A percentile compares a stretch with the other conserved stretches of the same genome.
Evolutionary conservation across 2,797 vertebrate genomes (phyloP).

Genomic region (Tinamus major): DNA sequence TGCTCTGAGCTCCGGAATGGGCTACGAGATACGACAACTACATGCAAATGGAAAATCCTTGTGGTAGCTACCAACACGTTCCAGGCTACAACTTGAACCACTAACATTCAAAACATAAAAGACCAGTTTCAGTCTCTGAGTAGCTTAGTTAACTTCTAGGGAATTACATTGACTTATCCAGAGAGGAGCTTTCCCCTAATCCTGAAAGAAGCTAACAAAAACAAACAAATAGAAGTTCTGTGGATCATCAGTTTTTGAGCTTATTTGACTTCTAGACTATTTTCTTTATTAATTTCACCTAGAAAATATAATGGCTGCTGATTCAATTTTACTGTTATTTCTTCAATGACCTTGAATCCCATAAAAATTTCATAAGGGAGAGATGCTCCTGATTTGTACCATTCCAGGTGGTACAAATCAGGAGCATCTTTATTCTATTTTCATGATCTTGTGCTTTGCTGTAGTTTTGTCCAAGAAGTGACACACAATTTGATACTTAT

Average conservation of each 20-base stretch:
- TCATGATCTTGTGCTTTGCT: background rate
- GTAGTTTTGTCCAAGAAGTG: constrained; percentile 21
- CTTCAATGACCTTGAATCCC: constrained; percentile 27
- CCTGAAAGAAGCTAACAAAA: background rate
- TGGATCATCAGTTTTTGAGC: background rate
- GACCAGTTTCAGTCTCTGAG: background rate
- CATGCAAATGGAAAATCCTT: constrained; percentile 35
- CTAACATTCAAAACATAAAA: background rate
- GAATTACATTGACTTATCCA: background rate
- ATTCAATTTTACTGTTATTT: constrained; percentile 65
- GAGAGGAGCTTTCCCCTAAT: background rate
- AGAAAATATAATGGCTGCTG: constrained; percentile 50
- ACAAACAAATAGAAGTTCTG: background rate
- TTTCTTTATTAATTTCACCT: constrained; percentile 51
- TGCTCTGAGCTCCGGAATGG: background rate
- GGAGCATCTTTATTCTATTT: background rate
- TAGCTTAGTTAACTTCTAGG: background rate
- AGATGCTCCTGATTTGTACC: background rate
- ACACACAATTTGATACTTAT: background rate
- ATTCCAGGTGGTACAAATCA: constrained; percentile 41
- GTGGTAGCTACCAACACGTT: constrained; percentile 5
- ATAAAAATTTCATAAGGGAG: constrained; percentile 32
- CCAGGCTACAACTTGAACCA: background rate
- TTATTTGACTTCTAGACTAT: constrained; percentile 48
- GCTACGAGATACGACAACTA: background rate